phyloP scores from a whole-genome alignment of 2,888 invertebrate genomes.

The Lamellibrachia satsuma region DNA sequence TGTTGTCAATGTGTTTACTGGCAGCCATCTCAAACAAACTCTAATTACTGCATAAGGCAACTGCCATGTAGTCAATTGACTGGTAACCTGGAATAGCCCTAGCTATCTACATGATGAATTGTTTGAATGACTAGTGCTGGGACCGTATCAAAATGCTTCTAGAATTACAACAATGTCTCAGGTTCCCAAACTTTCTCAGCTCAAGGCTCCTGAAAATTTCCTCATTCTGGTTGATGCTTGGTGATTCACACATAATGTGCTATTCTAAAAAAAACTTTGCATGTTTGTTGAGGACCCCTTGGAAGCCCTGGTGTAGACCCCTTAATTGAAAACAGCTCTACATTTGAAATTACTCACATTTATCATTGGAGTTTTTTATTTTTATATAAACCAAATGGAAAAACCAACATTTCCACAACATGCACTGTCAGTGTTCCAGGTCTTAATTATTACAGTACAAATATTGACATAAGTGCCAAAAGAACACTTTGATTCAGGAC shows the following conservation, averaged over 20 bases:
- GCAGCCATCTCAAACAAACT: background rate
- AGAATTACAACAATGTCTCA: background rate
- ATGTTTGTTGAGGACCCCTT: background rate
- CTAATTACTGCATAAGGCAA: background rate
- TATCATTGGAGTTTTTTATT: background rate
- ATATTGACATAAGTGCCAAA: background rate
- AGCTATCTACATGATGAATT: background rate
- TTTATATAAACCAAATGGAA: no score
- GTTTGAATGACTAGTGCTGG: background rate
- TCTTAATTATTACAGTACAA: background rate
- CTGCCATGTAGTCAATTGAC: background rate
- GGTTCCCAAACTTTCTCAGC: background rate
- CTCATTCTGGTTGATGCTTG: background rate
- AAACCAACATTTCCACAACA: background rate
- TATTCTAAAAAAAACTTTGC: background rate
- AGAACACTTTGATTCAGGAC: constrained; percentile 2
- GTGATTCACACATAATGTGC: background rate
- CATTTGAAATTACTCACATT: background rate
- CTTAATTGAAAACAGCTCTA: background rate
- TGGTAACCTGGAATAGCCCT: constrained; percentile 6
- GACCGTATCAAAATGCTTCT: background rate
- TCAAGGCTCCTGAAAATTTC: background rate
- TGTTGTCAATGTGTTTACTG: background rate
- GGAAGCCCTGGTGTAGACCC: background rate
- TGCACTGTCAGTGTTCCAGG: background rate